phyloP scores from a whole-genome alignment of 2,888 invertebrate genomes.

The Oxytorus armatus region DNA sequence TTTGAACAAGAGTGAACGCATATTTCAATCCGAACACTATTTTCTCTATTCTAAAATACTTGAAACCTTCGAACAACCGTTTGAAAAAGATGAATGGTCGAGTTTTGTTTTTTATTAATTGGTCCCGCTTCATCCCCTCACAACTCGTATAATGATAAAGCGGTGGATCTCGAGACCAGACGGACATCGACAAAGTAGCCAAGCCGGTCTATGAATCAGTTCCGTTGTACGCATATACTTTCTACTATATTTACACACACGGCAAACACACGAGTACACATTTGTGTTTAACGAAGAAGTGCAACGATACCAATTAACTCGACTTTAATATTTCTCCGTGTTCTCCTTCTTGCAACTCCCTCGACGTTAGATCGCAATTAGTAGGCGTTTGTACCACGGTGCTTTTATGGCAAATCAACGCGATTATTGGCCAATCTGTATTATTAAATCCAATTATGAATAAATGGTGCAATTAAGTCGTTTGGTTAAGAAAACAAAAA shows the following conservation, averaged over 20 bases:
- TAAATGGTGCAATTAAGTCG: neutral
- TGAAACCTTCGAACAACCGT: no score
- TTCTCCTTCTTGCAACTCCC: neutral
- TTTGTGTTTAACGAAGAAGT: constrained; percentile 1
- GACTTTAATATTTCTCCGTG: constrained; percentile 30
- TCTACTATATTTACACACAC: neutral
- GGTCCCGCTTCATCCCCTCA: no score
- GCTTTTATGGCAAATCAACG: neutral
- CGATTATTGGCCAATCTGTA: neutral
- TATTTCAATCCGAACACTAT: no score
- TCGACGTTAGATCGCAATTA: constrained; percentile 17
- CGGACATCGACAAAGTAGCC: constrained; percentile 45
- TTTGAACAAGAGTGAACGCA: no score
- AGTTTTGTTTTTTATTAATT: no score
- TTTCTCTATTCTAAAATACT: no score
- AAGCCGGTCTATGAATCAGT: constrained; percentile 66
- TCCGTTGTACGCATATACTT: constrained; percentile 14
- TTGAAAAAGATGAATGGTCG: no score
- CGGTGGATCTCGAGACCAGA: constrained; percentile 22
- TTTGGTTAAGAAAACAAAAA: no score
- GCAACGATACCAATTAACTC: constrained; percentile 41
- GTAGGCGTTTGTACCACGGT: constrained; percentile 2
- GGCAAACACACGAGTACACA: neutral
- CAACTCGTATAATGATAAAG: constrained; percentile 40
- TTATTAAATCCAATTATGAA: neutral